phyloP scores from a whole-genome alignment of 1,140 invertebrate genomes.

The Hylaeus anthracinus region DNA sequence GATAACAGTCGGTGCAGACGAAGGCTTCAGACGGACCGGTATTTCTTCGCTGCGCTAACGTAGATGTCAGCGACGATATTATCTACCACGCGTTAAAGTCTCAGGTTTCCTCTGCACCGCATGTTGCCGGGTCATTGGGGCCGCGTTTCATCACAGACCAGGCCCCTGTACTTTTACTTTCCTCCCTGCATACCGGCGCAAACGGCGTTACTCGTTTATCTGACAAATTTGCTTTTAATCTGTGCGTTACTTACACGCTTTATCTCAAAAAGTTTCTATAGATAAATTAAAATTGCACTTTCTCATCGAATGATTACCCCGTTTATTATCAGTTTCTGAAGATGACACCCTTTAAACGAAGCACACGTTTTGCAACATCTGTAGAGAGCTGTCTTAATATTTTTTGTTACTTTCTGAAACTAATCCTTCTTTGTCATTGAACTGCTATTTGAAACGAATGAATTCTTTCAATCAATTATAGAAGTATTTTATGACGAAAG shows the following conservation, averaged over 20 bases:
- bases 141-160: slow-evolving; percentile 68
- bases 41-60: slow-evolving; percentile 70
- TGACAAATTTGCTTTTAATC: slow-evolving; percentile 53
- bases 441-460: no score
- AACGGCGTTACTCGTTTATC: slow-evolving; percentile 28
- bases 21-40: slow-evolving; percentile 37
- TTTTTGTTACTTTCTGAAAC: no score
- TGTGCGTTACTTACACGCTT: background rate
- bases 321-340: no score
- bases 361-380: no score
- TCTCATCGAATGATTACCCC: no score
- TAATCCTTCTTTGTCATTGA: no score
- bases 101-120: slow-evolving; percentile 73
- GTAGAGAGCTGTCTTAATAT: no score
- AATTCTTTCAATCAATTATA: no score
- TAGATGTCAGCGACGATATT: slow-evolving; percentile 76
- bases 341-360: no score
- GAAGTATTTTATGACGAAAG: no score
- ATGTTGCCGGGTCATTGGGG: slow-evolving; percentile 67
- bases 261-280: no score
- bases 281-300: no score
- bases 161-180: slow-evolving; percentile 62
- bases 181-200: slow-evolving; percentile 42
- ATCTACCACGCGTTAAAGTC: slow-evolving; percentile 68
- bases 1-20: slow-evolving; percentile 59